Evolutionary conservation across 2,797 vertebrate genomes (phyloP), one percentile per base, ranked within the genome.

Genomic region (Ctenopoma multispine): DNA sequence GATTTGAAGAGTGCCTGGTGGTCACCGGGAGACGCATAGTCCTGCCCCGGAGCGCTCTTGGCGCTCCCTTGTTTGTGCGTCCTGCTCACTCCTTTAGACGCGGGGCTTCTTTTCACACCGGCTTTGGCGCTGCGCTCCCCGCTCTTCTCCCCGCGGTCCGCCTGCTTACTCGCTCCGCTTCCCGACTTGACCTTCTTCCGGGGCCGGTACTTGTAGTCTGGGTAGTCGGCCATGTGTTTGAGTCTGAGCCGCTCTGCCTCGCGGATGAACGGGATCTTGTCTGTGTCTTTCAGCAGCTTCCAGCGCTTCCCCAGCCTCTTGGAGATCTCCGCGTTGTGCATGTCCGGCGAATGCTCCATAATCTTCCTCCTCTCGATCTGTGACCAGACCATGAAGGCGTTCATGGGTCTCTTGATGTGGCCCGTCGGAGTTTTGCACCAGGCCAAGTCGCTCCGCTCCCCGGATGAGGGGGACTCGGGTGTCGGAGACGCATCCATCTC

Each of bases 211-310:
- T 99, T 99, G 94, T 99, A 99, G 95, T 99, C 97, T 79, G 97
- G 97, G 85, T 99, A 99, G 96, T 99, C 97, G 83, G 97, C 97
- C 97, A 99, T 99, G 96, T 99, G 97, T 91, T 99, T 99, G 82
- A 99, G 97, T 48, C 97, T 90, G 82, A 99, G 96, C 83, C 97
- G 95, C 95, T 99, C 97, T 81, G 97, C 97, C 94, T 99, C 97
- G 78, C 97, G 95, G 89, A 99, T 98, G 92, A 99, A 99, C 58
- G 97, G 97, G 89, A 99, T 98, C 95, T 99, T 98, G 92, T 99
- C 97, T 34, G 94, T 94, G 95, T 99, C 97, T 85, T 96, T 96
- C 71, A 99, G 96, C 92, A 98, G 96, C 92, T 99, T 98, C 97
- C 97, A 99, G 89, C 97, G 96, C 86, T 97, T 98, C 64, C 97